Conservation (phyloP, 1,140 invertebrate species). For the honey bee (Apis mellifera) region Amel_HAv3.1 CM009945.2:4717001-4717500, state of each 20-base stretch:
- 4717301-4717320: not conserved
- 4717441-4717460: not conserved
- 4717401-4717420: too few relatives aligned
- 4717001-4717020: too few relatives aligned
- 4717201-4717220: not conserved
- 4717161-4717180: not conserved
- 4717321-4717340: not conserved
- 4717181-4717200: not conserved
- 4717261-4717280: too few relatives aligned
- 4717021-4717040: too few relatives aligned
- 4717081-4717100: not conserved
- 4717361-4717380: not conserved
- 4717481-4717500: not conserved
- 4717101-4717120: not conserved
- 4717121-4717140: not conserved
- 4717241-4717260: not conserved
- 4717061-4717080: not conserved
- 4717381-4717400: not conserved
- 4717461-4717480: not conserved
- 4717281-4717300: slow-evolving; percentile 3
- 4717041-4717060: not conserved
- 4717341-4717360: not conserved
- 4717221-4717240: not conserved
- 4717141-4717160: not conserved
- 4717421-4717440: not conserved